Base-by-base conservation (phyloP, 2,797 vertebrate genomes). In the Protonibea diacanthus region DNA sequence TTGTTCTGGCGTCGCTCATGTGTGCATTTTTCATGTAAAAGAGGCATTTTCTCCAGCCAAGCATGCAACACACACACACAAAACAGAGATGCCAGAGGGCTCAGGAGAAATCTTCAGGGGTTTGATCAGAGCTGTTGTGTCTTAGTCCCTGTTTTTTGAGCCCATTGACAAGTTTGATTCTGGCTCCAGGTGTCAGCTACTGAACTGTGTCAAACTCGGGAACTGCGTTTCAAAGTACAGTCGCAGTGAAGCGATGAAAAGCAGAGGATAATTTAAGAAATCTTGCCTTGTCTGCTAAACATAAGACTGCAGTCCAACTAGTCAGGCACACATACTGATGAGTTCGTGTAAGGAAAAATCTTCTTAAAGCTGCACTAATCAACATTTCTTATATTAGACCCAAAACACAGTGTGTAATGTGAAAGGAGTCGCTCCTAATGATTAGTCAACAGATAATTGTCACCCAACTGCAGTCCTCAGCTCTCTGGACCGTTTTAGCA, bases 111-210 rank as follows among this genome's bases (percentile, higher is more conserved):
- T 87, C 86, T 85, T 68, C 0, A 21, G 72, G 60, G 80, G 57
- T 80, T 76, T 71, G 77, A 93, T 92, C 80, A 80, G 71, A 87
- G 90, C 67, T 55, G 44, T 60, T 82, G 18, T 82, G 71, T 74
- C 63, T 77, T 81, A 77, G 65, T 68, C 21, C 70, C 69, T 57
- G 23, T 81, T 81, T 74, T 87, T 79, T 67, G 74, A 90, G 71
- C 55, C 58, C 74, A 69, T 73, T 75, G 71, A 87, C 63, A 86
- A 66, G 77, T 84, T 88, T 63, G 62, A 83, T 62, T 88, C 29
- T 62, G 81, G 80, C 88, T 87, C 79, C 78, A 89, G 88, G 89
- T 93, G 80, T 78, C 71, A 78, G 57, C 81, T 78, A 72, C 76
- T 86, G 76, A 86, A 86, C 69, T 84, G 84, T 85, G 79, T 82